Evolutionary conservation across 2,888 invertebrate genomes (phyloP).

Genomic region (Epinotia bilunana): DNA sequence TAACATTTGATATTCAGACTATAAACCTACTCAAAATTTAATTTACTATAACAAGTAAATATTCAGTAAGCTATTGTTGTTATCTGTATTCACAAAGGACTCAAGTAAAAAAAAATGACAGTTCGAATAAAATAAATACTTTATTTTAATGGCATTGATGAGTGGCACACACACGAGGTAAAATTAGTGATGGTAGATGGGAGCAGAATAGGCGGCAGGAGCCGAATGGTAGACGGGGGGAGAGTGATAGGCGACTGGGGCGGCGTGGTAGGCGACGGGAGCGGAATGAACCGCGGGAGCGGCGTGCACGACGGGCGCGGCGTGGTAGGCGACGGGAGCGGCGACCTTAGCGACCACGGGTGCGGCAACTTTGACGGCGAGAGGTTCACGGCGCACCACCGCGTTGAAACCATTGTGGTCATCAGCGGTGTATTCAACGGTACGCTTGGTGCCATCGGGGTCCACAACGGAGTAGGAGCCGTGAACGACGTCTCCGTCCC

Average conservation of each 20-base stretch:
- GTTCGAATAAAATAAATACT: constrained; percentile 60
- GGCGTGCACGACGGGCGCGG: constrained; percentile 47
- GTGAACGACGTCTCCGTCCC: constrained; percentile 79
- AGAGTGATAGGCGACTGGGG: constrained; percentile 40
- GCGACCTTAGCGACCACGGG: constrained; percentile 51
- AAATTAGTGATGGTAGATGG: constrained; percentile 61
- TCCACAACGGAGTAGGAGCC: constrained; percentile 80
- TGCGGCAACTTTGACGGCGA: constrained; percentile 61
- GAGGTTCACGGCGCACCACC: constrained; percentile 76
- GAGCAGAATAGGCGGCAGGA: constrained; percentile 52
- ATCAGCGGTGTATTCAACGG: constrained; percentile 81
- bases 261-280: constrained; percentile 46
- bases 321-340: constrained; percentile 50
- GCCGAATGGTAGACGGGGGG: constrained; percentile 52
- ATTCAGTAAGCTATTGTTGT: not conserved
- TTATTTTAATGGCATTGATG: constrained; percentile 60
- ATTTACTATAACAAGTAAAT: not conserved
- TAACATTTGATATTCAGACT: not conserved
- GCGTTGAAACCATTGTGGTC: constrained; percentile 81
- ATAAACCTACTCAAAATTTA: too few species aligned
- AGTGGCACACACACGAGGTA: constrained; percentile 37
- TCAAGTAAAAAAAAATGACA: constrained; percentile 26
- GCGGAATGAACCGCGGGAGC: constrained; percentile 48
- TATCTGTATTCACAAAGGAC: not conserved
- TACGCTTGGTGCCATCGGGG: constrained; percentile 78